Evolutionary conservation across 2,888 invertebrate genomes (phyloP).

Genomic region (Spicauda simplicius): DNA sequence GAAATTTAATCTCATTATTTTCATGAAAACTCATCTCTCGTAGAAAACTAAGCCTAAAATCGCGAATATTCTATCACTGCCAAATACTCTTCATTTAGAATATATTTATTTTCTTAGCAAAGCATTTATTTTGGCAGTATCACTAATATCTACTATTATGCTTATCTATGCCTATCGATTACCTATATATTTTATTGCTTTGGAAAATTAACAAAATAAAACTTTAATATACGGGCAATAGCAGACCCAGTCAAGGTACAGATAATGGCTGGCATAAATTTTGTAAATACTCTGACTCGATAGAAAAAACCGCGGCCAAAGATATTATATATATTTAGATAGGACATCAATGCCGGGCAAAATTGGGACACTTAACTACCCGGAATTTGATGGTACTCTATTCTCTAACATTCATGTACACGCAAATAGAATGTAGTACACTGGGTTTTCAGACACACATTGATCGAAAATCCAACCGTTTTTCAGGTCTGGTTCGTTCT

Average conservation of each 20-base stretch:
- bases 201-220: conserved; percentile 78
- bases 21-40: conserved; percentile 36
- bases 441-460: neutral
- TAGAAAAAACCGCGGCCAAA: conserved; percentile 57
- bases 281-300: conserved; percentile 67
- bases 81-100: conserved; percentile 52
- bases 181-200: conserved; percentile 75
- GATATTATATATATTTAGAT: neutral
- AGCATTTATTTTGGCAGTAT: conserved; percentile 71
- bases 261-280: conserved; percentile 75
- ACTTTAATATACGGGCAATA: conserved; percentile 58
- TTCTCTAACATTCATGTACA: too few relatives aligned
- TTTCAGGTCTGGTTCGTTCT: neutral
- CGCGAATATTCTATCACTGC: conserved; percentile 57
- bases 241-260: conserved; percentile 67
- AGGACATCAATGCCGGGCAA: neutral
- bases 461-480: neutral
- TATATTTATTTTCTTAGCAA: conserved; percentile 56
- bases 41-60: conserved; percentile 34
- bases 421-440: neutral
- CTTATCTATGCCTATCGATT: conserved; percentile 60
- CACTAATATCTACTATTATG: conserved; percentile 70
- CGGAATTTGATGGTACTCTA: neutral
- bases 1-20: conserved; percentile 66
- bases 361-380: too few relatives aligned